Base-by-base conservation (phyloP, 2,888 invertebrate genomes). In the Nebria brevicollis region DNA sequence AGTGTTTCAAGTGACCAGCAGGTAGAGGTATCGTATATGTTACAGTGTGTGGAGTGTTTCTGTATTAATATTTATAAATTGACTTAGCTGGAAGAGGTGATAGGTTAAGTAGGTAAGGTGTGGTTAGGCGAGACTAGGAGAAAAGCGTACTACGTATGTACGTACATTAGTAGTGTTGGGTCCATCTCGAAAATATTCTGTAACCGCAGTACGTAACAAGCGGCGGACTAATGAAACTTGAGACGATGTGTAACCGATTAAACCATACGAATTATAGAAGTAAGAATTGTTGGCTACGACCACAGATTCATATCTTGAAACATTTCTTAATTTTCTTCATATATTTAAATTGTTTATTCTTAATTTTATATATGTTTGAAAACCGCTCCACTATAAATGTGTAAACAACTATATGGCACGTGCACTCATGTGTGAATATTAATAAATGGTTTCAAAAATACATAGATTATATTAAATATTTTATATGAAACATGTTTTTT, bases 31-130 rank as follows among this genome's bases (percentile, higher is more conserved):
- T 20, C 20, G 20, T 20, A 54, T 86, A 85, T 84, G 85, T 86
- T 86, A 86, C 86, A 86, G 83, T 72, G 66, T 81, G 81, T 85
- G 84, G 84, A 87, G 86, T 87, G 86, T 87, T 87, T 87, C 86
- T 87, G 86, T 87, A 87, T 87, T 87, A 87, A 87, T 87, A 88
- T 88, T 87, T 87, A 87, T 87, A 88, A 87, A 88, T 87, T 87
- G 87, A 87, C 88, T 88, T 87, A 87, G 87, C 86, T 85, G 85
- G 84, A 83, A 84, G 84, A 87, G 87, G 87, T 87, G 87, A 88
- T 87, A 87, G 88, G 88, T 88, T 87, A 88, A 88, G 86, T 87
- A 87, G 87, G 83, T 84, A 85, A 87, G 88, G 88, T 87, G 88
- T 88, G 88, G 87, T 85, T 83, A 85, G 82, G 80, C 82, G 84